phyloP scores from a whole-genome alignment of 2,888 invertebrate genomes.

The Ptychoptera albimana region DNA sequence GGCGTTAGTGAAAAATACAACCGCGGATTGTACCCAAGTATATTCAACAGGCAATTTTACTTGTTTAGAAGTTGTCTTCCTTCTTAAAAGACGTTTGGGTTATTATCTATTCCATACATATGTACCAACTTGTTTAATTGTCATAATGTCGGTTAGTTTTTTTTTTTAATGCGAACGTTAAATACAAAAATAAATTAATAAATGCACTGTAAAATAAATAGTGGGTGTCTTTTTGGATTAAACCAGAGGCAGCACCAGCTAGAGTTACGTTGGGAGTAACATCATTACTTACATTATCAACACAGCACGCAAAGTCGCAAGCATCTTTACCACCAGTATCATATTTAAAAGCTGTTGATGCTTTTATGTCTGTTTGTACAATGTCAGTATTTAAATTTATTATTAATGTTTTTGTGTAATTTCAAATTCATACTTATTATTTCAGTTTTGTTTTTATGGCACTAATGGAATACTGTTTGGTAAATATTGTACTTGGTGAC shows the following conservation, averaged over 20 bases:
- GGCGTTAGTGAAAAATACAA: constrained; percentile 67
- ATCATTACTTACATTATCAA: constrained; percentile 72
- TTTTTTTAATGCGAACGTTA: not conserved
- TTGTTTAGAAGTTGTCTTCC: constrained; percentile 80
- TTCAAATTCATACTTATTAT: not conserved
- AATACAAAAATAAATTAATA: not conserved
- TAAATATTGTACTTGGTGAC: constrained; percentile 44
- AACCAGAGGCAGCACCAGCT: constrained; percentile 86
- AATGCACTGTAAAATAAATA: constrained; percentile 30
- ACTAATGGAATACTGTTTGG: constrained; percentile 81
- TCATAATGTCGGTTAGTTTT: constrained; percentile 74
- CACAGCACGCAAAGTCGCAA: constrained; percentile 87
- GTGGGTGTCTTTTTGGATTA: constrained; percentile 94
- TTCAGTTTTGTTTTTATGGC: constrained; percentile 81
- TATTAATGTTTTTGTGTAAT: not conserved
- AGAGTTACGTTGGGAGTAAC: constrained; percentile 85
- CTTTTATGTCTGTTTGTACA: constrained; percentile 86
- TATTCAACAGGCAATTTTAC: constrained; percentile 90
- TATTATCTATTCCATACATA: constrained; percentile 90
- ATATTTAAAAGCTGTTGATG: constrained; percentile 82
- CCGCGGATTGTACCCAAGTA: constrained; percentile 82
- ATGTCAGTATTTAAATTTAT: constrained; percentile 37
- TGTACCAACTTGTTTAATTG: constrained; percentile 85
- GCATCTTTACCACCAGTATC: constrained; percentile 87
- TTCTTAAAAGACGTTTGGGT: constrained; percentile 71